These are phyloP conservation scores for Muscidifurax raptorellus DNA, from an alignment of 1,140 invertebrate genomes.

Conservation along the genomic window DNA sequence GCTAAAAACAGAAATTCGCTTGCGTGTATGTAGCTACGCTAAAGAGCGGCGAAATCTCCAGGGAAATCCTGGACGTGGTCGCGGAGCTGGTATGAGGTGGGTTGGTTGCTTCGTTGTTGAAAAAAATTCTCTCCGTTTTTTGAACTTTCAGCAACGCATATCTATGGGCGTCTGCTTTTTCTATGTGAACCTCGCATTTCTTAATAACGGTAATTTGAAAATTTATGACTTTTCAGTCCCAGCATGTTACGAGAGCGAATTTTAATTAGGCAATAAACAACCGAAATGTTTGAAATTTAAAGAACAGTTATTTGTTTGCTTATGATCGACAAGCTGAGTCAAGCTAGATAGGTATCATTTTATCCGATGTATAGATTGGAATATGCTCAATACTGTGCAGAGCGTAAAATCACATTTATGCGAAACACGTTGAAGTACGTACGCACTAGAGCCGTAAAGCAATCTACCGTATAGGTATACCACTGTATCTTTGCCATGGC, in stretches of 20 bases:
- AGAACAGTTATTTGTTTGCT: background rate
- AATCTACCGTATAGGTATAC: background rate
- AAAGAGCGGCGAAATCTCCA: background rate
- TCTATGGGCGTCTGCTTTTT: background rate
- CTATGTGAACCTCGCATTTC: background rate
- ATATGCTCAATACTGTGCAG: background rate
- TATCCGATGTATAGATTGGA: background rate
- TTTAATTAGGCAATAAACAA: too few species aligned
- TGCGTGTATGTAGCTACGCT: background rate
- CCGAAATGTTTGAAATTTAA: too few species aligned
- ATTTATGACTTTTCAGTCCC: too few species aligned
- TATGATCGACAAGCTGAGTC: background rate
- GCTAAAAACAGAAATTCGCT: background rate
- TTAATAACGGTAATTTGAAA: too few species aligned
- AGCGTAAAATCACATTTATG: conserved; percentile 8
- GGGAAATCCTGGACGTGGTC: background rate
- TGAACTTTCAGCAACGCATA: background rate
- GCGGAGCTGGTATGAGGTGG: background rate
- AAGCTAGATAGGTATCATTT: too few species aligned
- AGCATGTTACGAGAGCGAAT: too few species aligned
- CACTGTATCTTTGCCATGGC: background rate
- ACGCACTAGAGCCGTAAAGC: background rate
- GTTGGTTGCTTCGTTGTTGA: background rate
- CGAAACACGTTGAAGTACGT: background rate
- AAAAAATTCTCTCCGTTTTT: background rate